phyloP scores from a whole-genome alignment of 2,113 vertebrate genomes.

The Phalacrocorax brasilianus region DNA sequence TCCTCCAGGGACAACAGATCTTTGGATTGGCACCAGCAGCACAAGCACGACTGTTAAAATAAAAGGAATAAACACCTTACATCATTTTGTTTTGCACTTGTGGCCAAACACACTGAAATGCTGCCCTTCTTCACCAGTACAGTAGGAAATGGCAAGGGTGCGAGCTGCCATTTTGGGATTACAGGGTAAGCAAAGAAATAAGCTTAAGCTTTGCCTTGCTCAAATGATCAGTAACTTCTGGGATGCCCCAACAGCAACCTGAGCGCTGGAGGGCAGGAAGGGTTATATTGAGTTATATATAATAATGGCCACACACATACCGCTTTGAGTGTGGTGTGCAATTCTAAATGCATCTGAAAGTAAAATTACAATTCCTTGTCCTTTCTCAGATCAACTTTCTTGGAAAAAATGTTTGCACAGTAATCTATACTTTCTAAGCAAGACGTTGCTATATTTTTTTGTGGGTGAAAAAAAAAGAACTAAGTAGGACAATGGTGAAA shows the following conservation, averaged over 20 bases:
- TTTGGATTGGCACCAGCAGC: slow-evolving; percentile 84
- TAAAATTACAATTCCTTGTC: neutral
- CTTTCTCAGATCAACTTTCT: neutral
- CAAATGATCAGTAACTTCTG: neutral
- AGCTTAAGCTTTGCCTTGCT: neutral
- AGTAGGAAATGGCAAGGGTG: neutral
- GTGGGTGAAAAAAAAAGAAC: neutral
- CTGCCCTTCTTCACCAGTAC: neutral
- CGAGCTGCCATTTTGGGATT: neutral
- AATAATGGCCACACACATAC: neutral
- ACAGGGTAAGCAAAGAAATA: neutral
- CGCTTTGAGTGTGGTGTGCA: neutral
- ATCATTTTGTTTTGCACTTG: neutral
- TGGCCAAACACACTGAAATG: neutral
- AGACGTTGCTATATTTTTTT: neutral
- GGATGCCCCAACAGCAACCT: neutral
- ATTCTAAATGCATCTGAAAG: neutral
- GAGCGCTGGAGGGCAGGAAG: neutral
- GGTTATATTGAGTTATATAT: neutral
- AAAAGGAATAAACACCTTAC: slow-evolving; percentile 34
- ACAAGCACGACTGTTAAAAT: slow-evolving; percentile 86
- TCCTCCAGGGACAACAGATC: slow-evolving; percentile 82
- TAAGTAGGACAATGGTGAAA: neutral
- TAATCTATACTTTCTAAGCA: neutral
- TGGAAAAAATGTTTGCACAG: neutral